Percentiles rank a stretch among this genome's conserved stretches.
Evolutionary conservation across 1,140 invertebrate species (phyloP).

Genomic region (Magallana ariakensis): DNA sequence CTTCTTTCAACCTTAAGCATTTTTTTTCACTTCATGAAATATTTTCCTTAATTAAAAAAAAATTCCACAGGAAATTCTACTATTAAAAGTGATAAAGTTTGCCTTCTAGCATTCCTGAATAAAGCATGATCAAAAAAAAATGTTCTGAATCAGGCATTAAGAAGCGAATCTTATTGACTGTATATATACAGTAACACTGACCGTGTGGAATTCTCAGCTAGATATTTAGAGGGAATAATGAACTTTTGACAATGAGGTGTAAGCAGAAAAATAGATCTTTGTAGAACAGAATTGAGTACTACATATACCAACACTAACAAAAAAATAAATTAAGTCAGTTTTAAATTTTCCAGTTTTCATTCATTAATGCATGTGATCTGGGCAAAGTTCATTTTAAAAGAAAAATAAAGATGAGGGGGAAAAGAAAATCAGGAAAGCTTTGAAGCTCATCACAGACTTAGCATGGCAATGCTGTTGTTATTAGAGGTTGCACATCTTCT

Average conservation of each 20-base stretch:
- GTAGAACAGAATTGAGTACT: no score
- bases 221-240: not conserved
- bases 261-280: not conserved
- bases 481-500: constrained; percentile 54
- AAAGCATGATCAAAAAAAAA: no score
- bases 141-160: no score
- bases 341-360: not conserved
- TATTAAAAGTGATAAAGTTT: no score
- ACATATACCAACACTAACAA: not conserved
- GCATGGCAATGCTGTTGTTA: constrained; percentile 24
- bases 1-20: no score
- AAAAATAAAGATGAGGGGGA: not conserved
- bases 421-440: not conserved
- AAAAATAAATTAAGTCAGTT: not conserved
- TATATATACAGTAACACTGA: no score
- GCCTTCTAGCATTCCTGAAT: no score
- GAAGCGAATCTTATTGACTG: no score
- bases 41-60: no score
- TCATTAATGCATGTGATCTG: not conserved
- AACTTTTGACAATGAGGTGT: not conserved
- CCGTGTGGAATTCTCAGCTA: no score
- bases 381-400: not conserved
- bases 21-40: no score
- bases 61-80: no score
- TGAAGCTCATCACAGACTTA: constrained; percentile 15